Percentiles rank a stretch among this genome's conserved stretches.
Evolutionary conservation across 2,888 invertebrate genomes (phyloP).

Genomic region (Cosmia pyralina): DNA sequence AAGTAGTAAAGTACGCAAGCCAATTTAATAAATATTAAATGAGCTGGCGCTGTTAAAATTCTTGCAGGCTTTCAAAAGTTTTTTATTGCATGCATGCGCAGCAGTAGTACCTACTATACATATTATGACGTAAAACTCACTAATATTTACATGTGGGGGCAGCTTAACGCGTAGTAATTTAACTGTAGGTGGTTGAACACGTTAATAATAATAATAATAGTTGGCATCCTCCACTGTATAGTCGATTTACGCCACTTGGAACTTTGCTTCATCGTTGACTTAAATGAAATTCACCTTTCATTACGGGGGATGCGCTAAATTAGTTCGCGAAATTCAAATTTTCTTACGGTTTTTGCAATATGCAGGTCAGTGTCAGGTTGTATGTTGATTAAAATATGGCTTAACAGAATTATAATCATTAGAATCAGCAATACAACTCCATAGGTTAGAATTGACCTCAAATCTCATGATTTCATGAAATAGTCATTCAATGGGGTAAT

Average conservation of each 20-base stretch:
- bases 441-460: no score
- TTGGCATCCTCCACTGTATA: conserved; percentile 22
- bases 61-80: conserved; percentile 43
- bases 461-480: no score
- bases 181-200: conserved; percentile 29
- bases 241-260: conserved; percentile 27
- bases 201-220: conserved; percentile 19
- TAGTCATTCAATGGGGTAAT: no score
- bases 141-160: conserved; percentile 43
- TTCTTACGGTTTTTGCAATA: no score
- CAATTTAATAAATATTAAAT: conserved; percentile 60
- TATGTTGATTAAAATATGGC: no score
- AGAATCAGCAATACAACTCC: no score
- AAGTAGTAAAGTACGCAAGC: conserved; percentile 39
- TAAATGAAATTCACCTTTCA: conserved; percentile 9
- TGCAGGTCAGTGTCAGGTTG: no score
- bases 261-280: conserved; percentile 15
- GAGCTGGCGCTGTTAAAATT: conserved; percentile 47
- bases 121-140: conserved; percentile 27
- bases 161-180: conserved; percentile 42
- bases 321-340: no score
- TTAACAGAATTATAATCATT: no score
- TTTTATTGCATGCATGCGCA: conserved; percentile 57
- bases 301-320: no score
- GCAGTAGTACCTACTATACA: no score